Evolutionary conservation across 2,113 vertebrate genomes (phyloP).

Genomic region (Dromaius novaehollandiae): DNA sequence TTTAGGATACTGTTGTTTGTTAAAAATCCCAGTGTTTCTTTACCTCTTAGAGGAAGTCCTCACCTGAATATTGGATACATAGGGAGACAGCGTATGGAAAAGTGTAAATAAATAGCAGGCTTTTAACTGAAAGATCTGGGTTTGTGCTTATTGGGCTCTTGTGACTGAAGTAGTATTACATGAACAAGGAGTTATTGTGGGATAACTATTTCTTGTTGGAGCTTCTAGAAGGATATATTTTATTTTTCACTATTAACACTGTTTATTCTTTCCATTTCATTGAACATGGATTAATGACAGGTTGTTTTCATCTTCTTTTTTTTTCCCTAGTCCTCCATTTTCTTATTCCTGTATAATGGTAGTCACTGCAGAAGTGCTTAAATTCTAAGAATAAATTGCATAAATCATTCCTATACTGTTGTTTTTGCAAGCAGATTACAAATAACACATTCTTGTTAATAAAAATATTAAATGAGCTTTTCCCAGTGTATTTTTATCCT

Average conservation of each 20-base stretch:
- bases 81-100: no score
- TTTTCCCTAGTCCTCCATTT: no score
- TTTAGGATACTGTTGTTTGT: neutral
- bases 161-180: no score
- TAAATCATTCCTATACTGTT: neutral
- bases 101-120: no score
- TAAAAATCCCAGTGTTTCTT: neutral
- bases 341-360: neutral
- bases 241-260: neutral
- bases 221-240: neutral
- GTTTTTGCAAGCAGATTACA: neutral
- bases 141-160: no score
- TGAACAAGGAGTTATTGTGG: no score
- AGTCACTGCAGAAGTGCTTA: neutral
- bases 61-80: no score
- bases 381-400: neutral
- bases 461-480: neutral
- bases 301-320: neutral
- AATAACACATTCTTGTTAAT: neutral
- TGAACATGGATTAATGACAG: neutral
- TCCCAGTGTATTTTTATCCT: neutral
- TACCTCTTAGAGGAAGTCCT: neutral
- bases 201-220: neutral
- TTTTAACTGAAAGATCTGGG: no score
- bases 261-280: neutral